A percentile compares a stretch with the other conserved stretches of the same genome.
These are phyloP conservation scores for Dermatophagoides farinae DNA, from an alignment of 1,140 invertebrate species.

Conservation along the genomic window DNA sequence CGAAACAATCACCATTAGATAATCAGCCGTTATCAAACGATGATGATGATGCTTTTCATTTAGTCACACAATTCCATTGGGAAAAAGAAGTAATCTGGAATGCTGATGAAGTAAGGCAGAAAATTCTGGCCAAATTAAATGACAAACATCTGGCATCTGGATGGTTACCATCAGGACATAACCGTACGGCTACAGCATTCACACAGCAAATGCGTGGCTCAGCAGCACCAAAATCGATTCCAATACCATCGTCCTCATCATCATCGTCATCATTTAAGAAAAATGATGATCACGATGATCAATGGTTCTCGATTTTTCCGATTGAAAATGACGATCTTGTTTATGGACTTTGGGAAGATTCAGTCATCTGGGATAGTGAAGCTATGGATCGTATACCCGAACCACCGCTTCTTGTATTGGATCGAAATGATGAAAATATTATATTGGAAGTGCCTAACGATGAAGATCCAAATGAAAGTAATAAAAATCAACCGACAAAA, in stretches of 20 bases:
- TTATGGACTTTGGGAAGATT: conserved; percentile 87
- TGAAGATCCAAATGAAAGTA: conserved; percentile 47
- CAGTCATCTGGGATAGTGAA: conserved; percentile 89
- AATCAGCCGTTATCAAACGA: conserved; percentile 28
- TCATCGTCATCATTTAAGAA: not conserved
- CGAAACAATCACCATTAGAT: not conserved
- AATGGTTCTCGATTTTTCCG: conserved; percentile 93
- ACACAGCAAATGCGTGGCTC: conserved; percentile 42
- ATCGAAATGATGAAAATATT: conserved; percentile 97
- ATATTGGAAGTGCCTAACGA: conserved; percentile 67
- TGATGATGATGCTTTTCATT: conserved; percentile 72
- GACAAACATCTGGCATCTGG: conserved; percentile 76
- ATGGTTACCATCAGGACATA: conserved; percentile 79
- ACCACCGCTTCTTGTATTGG: conserved; percentile 79
- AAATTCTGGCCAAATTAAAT: conserved; percentile 44
- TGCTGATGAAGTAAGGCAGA: conserved; percentile 74
- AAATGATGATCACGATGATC: conserved; percentile 33
- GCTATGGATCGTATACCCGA: conserved; percentile 68
- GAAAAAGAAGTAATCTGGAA: conserved; percentile 98
- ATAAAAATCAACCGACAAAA: conserved; percentile 15
- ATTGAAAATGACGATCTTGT: conserved; percentile 91
- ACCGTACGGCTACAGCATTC: conserved; percentile 60
- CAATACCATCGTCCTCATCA: not conserved
- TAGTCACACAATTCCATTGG: conserved; percentile 89
- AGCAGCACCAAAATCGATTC: not conserved